Conservation (phyloP, 2,888 invertebrate genomes). For the Molorchus minor region DNA sequence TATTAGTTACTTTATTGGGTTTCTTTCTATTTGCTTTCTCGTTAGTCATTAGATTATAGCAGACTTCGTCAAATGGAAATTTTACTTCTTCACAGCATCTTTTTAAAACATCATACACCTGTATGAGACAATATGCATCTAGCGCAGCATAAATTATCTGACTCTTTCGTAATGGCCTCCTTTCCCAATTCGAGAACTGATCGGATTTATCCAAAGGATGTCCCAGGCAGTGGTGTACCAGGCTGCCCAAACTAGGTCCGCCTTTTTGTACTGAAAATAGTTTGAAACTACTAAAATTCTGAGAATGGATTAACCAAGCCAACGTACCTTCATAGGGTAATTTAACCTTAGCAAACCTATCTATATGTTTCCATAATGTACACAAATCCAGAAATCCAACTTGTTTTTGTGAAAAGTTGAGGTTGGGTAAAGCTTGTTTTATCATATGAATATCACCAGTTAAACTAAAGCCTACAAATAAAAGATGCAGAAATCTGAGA, state of each 20-base stretch:
- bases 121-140: constrained; percentile 85
- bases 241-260: constrained; percentile 75
- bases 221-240: constrained; percentile 81
- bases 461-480: constrained; percentile 67
- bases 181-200: constrained; percentile 92
- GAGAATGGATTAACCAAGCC: background rate
- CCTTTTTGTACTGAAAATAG: constrained; percentile 58
- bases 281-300: background rate
- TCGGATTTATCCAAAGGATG: constrained; percentile 84
- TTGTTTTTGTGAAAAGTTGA: constrained; percentile 64
- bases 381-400: constrained; percentile 70
- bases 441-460: constrained; percentile 70
- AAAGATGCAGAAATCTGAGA: too few species aligned
- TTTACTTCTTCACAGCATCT: constrained; percentile 63
- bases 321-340: constrained; percentile 66
- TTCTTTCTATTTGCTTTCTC: constrained; percentile 62
- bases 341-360: constrained; percentile 63
- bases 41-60: constrained; percentile 68
- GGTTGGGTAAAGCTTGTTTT: constrained; percentile 66
- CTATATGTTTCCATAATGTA: constrained; percentile 69
- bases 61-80: constrained; percentile 72
- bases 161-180: constrained; percentile 78
- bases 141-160: constrained; percentile 87
- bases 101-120: constrained; percentile 74
- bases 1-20: constrained; percentile 56